Base-by-base conservation (phyloP, 2,888 invertebrate genomes). In the Molorchus minor region DNA sequence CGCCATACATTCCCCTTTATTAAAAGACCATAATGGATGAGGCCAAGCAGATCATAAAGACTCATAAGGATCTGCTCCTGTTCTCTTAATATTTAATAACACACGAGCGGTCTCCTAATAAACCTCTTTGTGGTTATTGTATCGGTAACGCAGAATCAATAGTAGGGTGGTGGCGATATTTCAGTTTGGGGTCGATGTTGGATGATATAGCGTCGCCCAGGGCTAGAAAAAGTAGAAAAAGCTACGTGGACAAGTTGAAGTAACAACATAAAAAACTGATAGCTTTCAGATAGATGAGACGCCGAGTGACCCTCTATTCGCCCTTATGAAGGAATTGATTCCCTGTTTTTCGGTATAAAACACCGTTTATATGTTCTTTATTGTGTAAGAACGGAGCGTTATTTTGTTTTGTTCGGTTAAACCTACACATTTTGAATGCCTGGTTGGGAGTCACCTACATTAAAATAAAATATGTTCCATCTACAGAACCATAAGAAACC, bases 31-130 rank as follows among this genome's bases (percentile, higher is more conserved):
- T 49, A 49, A 49, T 38, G 25, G 35, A 38, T 38, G 38, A 38
- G 46, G 15, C 16, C 21, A 8, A 21, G 25, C 49, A 21, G 49
- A 35, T 35, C 36, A 38, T 38, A 49, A 47, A 49, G 36, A 21
- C 21, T 13, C 21, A 12, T 25, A 47, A 35, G 35, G n/a, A n/a
- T 3, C 33, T 10, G 33, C 33, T 33, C 12, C 12, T 33, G 33
- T 10, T n/a, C 49, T 61, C 64, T 74, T 69, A 73, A 70, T 71
- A 71, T 73, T 74, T 69, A 73, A 70, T 71, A 71, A 74, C 69
- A 71, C 67, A 71, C 68, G 67, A 71, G 61, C 64, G 65, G 56
- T 73, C 65, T 64, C 66, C 25, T 70, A 72, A 72, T 73, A 70
- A 69, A 71, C 63, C 63, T 63, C 51, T 58, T 56, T 60, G 62